Evolutionary conservation across 2,113 vertebrate genomes (phyloP).

Genomic region (Cololabis saira): DNA sequence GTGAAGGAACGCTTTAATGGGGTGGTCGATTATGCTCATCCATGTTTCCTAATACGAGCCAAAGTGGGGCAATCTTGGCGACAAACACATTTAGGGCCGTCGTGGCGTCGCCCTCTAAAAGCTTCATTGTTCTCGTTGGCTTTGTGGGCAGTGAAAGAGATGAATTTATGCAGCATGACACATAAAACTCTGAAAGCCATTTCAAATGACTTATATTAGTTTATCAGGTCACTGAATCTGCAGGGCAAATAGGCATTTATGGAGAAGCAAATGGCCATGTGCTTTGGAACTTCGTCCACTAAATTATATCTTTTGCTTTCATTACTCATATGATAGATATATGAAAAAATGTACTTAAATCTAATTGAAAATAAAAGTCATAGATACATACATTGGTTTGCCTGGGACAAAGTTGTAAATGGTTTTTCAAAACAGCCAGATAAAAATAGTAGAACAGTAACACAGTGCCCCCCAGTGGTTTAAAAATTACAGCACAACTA

Average conservation of each 20-base stretch:
- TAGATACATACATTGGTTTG: slow-evolving; percentile 3
- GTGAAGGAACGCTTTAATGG: slow-evolving; percentile 32
- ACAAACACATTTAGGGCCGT: slow-evolving; percentile 20
- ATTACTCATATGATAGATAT: slow-evolving; percentile 23
- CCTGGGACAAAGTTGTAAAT: background rate
- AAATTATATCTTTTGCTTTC: slow-evolving; percentile 25
- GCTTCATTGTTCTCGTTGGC: slow-evolving; percentile 17
- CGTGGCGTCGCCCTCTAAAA: background rate
- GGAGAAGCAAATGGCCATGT: slow-evolving; percentile 25
- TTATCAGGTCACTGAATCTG: slow-evolving; percentile 58
- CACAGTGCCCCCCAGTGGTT: slow-evolving; percentile 72
- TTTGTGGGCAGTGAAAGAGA: slow-evolving; percentile 21
- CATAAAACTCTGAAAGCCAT: slow-evolving; percentile 40
- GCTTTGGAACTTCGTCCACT: slow-evolving; percentile 30
- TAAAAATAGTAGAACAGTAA: slow-evolving; percentile 8
- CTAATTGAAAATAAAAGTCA: slow-evolving; percentile 41
- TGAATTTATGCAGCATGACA: slow-evolving; percentile 51
- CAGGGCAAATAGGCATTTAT: slow-evolving; percentile 53
- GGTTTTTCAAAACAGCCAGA: rapidly evolving
- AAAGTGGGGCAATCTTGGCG: slow-evolving; percentile 3
- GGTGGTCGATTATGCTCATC: slow-evolving; percentile 28
- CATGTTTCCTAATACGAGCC: background rate
- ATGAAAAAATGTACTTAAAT: slow-evolving; percentile 28
- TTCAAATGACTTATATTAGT: slow-evolving; percentile 53
- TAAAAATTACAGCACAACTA: slow-evolving; percentile 13